phyloP scores from a whole-genome alignment of 2,113 vertebrate species.

The Paedocypris sp. region DNA sequence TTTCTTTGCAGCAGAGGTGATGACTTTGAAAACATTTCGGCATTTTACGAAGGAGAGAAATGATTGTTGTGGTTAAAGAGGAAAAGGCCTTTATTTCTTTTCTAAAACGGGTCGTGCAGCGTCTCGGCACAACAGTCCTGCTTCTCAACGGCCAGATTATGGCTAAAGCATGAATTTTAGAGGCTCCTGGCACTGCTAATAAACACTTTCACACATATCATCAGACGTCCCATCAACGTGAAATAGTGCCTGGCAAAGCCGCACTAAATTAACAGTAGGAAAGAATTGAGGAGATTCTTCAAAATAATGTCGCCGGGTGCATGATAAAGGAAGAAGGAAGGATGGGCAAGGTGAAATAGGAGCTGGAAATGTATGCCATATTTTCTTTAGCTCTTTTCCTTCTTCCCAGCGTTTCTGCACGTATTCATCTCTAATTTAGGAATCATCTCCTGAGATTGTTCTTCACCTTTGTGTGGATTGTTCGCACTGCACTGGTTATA shows the following conservation, averaged over 20 bases:
- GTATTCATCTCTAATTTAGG: conserved; percentile 37
- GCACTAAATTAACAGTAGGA: conserved; percentile 26
- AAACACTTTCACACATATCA: conserved; percentile 34
- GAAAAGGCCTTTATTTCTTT: conserved; percentile 18
- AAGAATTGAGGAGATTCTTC: conserved; percentile 36
- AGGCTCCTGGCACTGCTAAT: conserved; percentile 26
- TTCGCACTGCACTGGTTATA: background rate
- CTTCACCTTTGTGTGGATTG: conserved; percentile 1
- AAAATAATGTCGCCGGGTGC: conserved; percentile 27
- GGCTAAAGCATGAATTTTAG: conserved; percentile 22
- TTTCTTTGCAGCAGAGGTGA: conserved; percentile 2
- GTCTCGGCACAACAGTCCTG: background rate
- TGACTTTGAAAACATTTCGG: conserved; percentile 18
- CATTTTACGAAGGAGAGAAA: conserved; percentile 8
- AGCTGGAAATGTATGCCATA: conserved; percentile 18
- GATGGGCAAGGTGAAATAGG: conserved; percentile 36
- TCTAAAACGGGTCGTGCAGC: conserved; percentile 14
- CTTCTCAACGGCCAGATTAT: conserved; percentile 12
- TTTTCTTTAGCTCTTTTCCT: conserved; percentile 22
- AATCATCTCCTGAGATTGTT: conserved; percentile 22
- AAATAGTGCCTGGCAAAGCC: conserved; percentile 24
- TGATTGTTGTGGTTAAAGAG: conserved; percentile 16
- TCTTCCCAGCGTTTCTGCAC: conserved; percentile 7
- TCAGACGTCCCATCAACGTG: conserved; percentile 25
- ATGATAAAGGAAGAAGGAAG: conserved; percentile 31